Percentiles rank a stretch among this genome's conserved stretches.
These are phyloP conservation scores for Pseudopipra pipra DNA, from an alignment of 2,113 vertebrate species.

Conservation along the genomic window DNA sequence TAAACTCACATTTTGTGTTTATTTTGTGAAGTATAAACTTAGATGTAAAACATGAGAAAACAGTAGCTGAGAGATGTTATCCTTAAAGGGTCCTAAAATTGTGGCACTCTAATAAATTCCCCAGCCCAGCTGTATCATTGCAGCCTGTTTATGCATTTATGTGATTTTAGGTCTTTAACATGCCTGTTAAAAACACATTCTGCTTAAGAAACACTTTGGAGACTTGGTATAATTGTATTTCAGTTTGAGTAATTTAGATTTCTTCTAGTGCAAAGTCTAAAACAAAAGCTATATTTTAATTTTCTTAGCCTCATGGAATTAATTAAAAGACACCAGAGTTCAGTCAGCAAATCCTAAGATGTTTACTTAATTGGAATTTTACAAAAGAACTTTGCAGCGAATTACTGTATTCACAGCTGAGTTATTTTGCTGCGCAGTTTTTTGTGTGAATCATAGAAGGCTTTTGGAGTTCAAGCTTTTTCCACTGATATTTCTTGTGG, in stretches of 20 bases:
- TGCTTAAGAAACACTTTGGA: background rate
- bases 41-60: background rate
- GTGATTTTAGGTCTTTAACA: background rate
- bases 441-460: background rate
- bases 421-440: background rate
- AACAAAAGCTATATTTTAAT: background rate
- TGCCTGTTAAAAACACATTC: background rate
- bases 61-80: background rate
- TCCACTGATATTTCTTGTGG: background rate
- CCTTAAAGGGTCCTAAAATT: background rate
- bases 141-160: background rate
- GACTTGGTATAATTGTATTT: background rate
- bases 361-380: background rate
- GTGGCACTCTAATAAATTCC: background rate
- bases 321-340: background rate
- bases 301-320: background rate
- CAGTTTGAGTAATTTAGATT: background rate
- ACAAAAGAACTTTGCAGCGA: background rate
- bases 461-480: background rate
- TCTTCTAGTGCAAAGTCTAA: background rate
- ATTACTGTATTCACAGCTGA: background rate
- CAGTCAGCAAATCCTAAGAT: background rate
- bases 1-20: background rate
- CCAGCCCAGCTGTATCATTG: background rate
- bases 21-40: background rate